Evolutionary conservation across 35 echinoderm and acorn worm species (phyloP).

Genomic region (Lytechinus pictus): DNA sequence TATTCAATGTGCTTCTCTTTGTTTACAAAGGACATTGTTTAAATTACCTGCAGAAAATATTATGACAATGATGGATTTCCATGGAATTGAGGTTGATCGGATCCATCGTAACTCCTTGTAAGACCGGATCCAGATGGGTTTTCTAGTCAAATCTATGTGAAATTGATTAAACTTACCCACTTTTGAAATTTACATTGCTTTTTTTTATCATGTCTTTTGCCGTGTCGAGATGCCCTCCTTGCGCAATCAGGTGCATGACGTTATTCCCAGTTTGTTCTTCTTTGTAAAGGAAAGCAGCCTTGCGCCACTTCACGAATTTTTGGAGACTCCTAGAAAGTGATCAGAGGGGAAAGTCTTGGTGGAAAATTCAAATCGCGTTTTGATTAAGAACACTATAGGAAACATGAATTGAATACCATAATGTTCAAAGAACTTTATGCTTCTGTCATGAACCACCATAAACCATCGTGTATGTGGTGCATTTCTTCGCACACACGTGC

Average conservation of each 20-base stretch:
- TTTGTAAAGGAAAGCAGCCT: not conserved
- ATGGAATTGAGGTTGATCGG: too few relatives aligned
- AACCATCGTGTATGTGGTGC: too few relatives aligned
- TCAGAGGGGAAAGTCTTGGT: not conserved
- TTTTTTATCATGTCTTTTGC: not conserved
- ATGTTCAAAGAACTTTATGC: too few relatives aligned
- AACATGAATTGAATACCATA: not conserved
- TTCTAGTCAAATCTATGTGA: too few relatives aligned
- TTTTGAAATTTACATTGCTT: not conserved
- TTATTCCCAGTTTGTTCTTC: not conserved
- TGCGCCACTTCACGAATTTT: not conserved
- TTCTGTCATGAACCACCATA: too few relatives aligned
- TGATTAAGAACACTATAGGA: not conserved
- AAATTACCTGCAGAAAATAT: too few relatives aligned
- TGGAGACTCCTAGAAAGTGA: conserved; percentile 6
- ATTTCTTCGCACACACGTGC: too few relatives aligned
- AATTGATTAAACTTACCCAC: not conserved
- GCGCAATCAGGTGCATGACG: conserved; percentile 17
- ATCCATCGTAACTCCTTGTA: too few relatives aligned
- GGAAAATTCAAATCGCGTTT: not conserved
- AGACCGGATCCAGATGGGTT: too few relatives aligned
- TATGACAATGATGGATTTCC: too few relatives aligned
- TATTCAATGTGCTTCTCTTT: too few relatives aligned
- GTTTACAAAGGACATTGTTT: too few relatives aligned
- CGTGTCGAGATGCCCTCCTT: conserved; percentile 11